Percentiles rank a stretch among this genome's conserved stretches.
These are phyloP conservation scores for Macropus fuliginosus DNA, from an alignment of 2,797 vertebrate genomes.

Conservation along the genomic window DNA sequence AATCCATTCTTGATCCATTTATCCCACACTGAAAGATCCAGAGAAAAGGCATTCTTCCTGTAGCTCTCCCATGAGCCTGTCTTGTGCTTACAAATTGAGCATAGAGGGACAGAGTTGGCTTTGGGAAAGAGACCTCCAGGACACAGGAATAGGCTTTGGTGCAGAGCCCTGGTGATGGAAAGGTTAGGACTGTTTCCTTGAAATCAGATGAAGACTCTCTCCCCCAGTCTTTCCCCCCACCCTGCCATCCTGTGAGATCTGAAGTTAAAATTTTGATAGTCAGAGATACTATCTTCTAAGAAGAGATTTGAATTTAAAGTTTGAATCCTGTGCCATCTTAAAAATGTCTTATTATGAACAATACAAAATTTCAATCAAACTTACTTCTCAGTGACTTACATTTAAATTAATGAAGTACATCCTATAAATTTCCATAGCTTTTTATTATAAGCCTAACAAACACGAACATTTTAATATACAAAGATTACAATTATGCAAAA, in stretches of 20 bases:
- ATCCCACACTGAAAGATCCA: conserved; percentile 12
- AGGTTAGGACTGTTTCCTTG: not conserved
- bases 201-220: not conserved
- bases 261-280: not conserved
- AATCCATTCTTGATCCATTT: conserved; percentile 53
- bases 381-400: not conserved
- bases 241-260: not conserved
- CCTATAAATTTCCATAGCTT: not conserved
- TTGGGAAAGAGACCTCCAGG: not conserved
- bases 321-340: not conserved
- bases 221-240: rapidly evolving
- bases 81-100: not conserved
- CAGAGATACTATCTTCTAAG: conserved; percentile 21
- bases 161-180: not conserved
- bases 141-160: not conserved
- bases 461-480: not conserved
- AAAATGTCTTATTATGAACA: not conserved
- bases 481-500: no score
- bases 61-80: conserved; percentile 28
- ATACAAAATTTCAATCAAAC: not conserved
- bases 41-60: conserved; percentile 42
- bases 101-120: not conserved
- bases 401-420: not conserved
- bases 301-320: not conserved
- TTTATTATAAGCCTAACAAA: not conserved